phyloP scores from a whole-genome alignment of 2,888 invertebrate genomes.

The Melinaea menophilus region DNA sequence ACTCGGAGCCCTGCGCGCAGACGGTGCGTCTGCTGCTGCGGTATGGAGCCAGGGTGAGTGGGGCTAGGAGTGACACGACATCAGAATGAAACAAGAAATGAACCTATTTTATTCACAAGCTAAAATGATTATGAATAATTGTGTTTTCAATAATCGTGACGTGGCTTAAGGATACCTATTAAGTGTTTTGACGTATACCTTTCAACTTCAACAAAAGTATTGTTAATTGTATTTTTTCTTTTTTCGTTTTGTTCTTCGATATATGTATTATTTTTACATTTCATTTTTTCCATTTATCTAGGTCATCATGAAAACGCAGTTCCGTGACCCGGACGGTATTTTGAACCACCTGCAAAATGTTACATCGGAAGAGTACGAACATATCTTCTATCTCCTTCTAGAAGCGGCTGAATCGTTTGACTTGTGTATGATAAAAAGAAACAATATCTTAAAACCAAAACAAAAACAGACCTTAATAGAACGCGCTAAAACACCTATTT shows the following conservation, averaged over 20 bases:
- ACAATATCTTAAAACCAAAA: slow-evolving; percentile 79
- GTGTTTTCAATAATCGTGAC: too few relatives aligned
- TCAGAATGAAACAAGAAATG: not conserved
- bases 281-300: slow-evolving; percentile 39
- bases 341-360: slow-evolving; percentile 87
- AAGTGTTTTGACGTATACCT: too few relatives aligned
- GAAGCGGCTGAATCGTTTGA: slow-evolving; percentile 88
- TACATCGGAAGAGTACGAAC: slow-evolving; percentile 61
- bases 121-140: too few relatives aligned
- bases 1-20: slow-evolving; percentile 81
- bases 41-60: slow-evolving; percentile 85
- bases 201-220: too few relatives aligned
- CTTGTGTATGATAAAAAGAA: slow-evolving; percentile 86
- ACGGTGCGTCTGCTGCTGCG: slow-evolving; percentile 83
- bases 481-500: slow-evolving; percentile 81
- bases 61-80: too few relatives aligned
- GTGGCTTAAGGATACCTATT: too few relatives aligned
- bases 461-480: slow-evolving; percentile 82
- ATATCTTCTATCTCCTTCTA: slow-evolving; percentile 81
- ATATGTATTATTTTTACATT: not conserved
- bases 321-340: slow-evolving; percentile 89
- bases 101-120: too few relatives aligned
- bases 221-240: too few relatives aligned
- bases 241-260: not conserved
- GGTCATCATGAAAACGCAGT: slow-evolving; percentile 90